These are phyloP conservation scores for Aphidius gifuensis DNA, from an alignment of 1,140 invertebrate species.

Conservation along the genomic window DNA sequence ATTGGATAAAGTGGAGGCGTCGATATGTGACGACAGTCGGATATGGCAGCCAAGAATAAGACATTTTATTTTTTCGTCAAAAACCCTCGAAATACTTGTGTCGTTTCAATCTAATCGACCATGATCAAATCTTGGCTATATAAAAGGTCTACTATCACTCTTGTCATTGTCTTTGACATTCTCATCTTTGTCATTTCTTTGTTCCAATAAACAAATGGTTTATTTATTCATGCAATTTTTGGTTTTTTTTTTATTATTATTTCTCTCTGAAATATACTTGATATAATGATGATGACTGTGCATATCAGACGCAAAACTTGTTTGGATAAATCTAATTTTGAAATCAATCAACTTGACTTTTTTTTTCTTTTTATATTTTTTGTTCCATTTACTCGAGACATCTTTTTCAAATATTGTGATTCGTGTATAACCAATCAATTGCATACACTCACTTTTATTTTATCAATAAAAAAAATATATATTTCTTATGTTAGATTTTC, in stretches of 20 bases:
- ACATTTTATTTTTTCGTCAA: conserved; percentile 13
- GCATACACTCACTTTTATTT: background rate
- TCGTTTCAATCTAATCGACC: conserved; percentile 21
- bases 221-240: conserved; percentile 5
- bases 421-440: no score
- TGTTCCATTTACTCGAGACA: conserved; percentile 6
- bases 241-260: background rate
- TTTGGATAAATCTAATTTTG: background rate
- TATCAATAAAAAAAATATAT: no score
- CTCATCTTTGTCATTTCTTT: conserved; percentile 8
- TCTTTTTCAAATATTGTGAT: background rate
- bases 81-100: conserved; percentile 19
- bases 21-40: conserved; percentile 38
- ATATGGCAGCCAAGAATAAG: conserved; percentile 22
- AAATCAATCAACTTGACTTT: background rate
- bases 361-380: background rate
- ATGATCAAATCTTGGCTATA: conserved; percentile 8
- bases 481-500: no score
- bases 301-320: background rate
- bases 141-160: conserved; percentile 8
- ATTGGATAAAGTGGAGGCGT: conserved; percentile 46
- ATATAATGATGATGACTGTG: background rate
- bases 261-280: no score
- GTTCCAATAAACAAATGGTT: no score
- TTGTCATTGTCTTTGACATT: conserved; percentile 2